Percentiles rank a stretch among this genome's conserved stretches.
Evolutionary conservation across 2,888 invertebrate species (phyloP).

Genomic region (Eurytoma californica): DNA sequence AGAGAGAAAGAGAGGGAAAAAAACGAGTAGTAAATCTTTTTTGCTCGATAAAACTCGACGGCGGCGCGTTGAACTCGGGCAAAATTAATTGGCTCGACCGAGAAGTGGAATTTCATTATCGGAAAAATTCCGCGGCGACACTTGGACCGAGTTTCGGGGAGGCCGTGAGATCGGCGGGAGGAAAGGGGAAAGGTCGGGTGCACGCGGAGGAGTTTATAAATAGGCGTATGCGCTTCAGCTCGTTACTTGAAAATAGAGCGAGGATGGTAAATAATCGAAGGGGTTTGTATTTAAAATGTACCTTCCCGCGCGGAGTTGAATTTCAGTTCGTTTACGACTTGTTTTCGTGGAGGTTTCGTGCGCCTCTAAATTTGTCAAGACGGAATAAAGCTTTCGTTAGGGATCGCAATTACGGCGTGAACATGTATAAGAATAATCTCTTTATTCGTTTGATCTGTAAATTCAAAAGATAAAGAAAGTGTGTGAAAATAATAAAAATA

Average conservation of each 20-base stretch:
- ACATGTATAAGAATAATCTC: background rate
- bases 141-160: background rate
- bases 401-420: background rate
- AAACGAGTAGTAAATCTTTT: conserved; percentile 3
- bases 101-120: background rate
- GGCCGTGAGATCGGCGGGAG: too few relatives aligned
- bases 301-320: background rate
- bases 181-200: background rate
- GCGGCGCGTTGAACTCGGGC: too few relatives aligned
- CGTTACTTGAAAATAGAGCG: background rate
- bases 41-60: background rate
- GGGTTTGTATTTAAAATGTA: background rate
- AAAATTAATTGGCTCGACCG: too few relatives aligned
- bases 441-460: background rate
- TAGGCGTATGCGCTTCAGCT: background rate
- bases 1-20: background rate
- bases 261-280: background rate
- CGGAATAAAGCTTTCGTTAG: background rate
- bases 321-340: background rate
- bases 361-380: background rate
- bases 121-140: background rate
- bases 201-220: conserved; percentile 1
- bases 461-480: background rate
- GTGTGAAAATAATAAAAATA: too few relatives aligned
- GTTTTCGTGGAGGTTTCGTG: background rate